Evolutionary conservation across 2,888 invertebrate species (phyloP).

Genomic region (Encarsia formosa): DNA sequence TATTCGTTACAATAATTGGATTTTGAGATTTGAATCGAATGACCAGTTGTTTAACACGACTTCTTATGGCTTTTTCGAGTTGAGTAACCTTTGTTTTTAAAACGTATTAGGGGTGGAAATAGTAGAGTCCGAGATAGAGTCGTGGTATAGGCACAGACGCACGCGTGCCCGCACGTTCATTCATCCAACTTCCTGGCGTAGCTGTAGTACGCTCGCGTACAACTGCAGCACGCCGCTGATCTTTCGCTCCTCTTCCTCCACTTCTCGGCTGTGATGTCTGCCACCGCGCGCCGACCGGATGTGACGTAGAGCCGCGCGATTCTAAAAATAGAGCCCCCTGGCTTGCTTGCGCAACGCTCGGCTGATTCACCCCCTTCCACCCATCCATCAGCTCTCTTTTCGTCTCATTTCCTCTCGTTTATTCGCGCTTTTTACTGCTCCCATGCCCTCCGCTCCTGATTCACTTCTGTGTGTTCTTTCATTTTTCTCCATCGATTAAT

Average conservation of each 20-base stretch:
- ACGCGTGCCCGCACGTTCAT: not conserved
- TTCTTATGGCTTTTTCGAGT: too few species aligned
- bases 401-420: not conserved
- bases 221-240: slow-evolving; percentile 25
- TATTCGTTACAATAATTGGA: too few species aligned
- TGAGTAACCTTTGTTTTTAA: too few species aligned
- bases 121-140: too few species aligned
- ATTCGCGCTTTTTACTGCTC: not conserved
- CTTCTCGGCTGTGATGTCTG: slow-evolving; percentile 4
- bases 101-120: too few species aligned
- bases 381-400: slow-evolving; percentile 1
- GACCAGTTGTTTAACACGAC: too few species aligned
- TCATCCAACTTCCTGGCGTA: not conserved
- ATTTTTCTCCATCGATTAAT: not conserved
- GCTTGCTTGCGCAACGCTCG: slow-evolving; percentile 30
- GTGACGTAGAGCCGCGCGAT: slow-evolving; percentile 40
- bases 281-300: slow-evolving; percentile 36
- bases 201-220: not conserved
- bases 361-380: slow-evolving; percentile 19
- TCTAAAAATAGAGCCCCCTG: slow-evolving; percentile 42
- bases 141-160: not conserved
- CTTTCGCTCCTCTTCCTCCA: slow-evolving; percentile 17
- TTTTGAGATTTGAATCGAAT: too few species aligned
- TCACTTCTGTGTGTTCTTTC: not conserved
- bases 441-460: too few species aligned